phyloP scores from a whole-genome alignment of 2,797 vertebrate genomes.

The Malacoraja senta region DNA sequence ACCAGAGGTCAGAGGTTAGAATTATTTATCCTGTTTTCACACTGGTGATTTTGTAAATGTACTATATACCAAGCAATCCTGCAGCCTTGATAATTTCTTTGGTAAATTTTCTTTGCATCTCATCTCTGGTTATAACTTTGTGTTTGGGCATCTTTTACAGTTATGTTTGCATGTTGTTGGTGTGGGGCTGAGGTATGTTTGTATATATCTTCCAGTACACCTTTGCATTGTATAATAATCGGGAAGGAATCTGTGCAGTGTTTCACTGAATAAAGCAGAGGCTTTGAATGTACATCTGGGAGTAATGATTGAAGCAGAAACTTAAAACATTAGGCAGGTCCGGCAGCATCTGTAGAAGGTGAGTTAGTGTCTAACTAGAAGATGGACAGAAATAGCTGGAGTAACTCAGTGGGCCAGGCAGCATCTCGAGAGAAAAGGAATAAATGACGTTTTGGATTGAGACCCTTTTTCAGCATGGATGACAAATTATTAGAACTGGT shows the following conservation, averaged over 20 bases:
- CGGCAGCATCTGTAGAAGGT: background rate
- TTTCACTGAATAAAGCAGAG: background rate
- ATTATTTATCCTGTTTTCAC: background rate
- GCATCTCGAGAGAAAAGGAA: too few relatives aligned
- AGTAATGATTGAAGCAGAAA: background rate
- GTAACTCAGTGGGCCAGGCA: too few relatives aligned
- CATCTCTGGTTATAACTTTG: background rate
- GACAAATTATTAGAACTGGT: background rate
- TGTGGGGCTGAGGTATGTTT: background rate
- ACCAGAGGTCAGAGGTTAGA: background rate
- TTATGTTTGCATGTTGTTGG: constrained; percentile 19
- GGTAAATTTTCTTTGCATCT: background rate
- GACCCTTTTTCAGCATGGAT: too few relatives aligned
- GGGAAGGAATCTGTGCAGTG: background rate
- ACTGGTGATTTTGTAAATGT: background rate
- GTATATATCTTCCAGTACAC: background rate
- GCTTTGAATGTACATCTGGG: too few relatives aligned
- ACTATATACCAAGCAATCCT: background rate
- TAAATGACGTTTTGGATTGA: too few relatives aligned
- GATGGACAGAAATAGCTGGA: too few relatives aligned
- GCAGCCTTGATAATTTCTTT: background rate
- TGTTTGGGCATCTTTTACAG: background rate
- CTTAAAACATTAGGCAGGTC: background rate
- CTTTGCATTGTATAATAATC: background rate
- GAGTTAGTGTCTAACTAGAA: background rate